A percentile compares a stretch with the other conserved stretches of the same genome.
Conservation (phyloP, 1,140 invertebrate species). For the Octopus sinensis region DNA sequence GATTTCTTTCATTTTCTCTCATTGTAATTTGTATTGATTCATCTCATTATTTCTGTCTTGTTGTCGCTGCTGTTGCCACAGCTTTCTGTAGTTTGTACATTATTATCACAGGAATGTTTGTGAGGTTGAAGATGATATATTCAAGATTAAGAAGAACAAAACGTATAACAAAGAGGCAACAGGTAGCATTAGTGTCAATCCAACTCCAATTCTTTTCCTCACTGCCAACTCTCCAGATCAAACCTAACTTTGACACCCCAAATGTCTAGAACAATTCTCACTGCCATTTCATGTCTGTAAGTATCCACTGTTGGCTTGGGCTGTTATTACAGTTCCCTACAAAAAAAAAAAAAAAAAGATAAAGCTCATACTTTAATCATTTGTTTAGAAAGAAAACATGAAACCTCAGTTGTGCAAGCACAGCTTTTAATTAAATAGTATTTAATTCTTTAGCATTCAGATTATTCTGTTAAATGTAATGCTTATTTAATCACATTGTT, state of each 20-base stretch:
- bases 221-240: not conserved
- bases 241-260: no score
- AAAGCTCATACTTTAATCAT: not conserved
- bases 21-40: no score
- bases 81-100: no score
- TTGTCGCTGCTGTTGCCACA: no score
- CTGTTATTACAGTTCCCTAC: slow-evolving; percentile 32
- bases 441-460: not conserved
- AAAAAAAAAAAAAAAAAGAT: slow-evolving; percentile 16
- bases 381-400: not conserved
- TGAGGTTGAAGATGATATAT: not conserved
- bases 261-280: not conserved
- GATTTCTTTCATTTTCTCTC: no score
- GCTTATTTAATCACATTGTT: not conserved
- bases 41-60: no score
- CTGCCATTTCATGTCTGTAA: slow-evolving; percentile 46
- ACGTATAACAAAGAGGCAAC: not conserved
- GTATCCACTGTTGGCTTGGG: slow-evolving; percentile 40
- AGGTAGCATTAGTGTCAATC: not conserved
- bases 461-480: not conserved
- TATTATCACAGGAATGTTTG: slow-evolving; percentile 10
- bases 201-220: not conserved
- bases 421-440: slow-evolving; percentile 12
- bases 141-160: not conserved
- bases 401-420: not conserved